Percentiles rank a stretch among this genome's conserved stretches.
phyloP scores from a whole-genome alignment of 1,140 invertebrate species.

The Drosophila sechellia region DNA sequence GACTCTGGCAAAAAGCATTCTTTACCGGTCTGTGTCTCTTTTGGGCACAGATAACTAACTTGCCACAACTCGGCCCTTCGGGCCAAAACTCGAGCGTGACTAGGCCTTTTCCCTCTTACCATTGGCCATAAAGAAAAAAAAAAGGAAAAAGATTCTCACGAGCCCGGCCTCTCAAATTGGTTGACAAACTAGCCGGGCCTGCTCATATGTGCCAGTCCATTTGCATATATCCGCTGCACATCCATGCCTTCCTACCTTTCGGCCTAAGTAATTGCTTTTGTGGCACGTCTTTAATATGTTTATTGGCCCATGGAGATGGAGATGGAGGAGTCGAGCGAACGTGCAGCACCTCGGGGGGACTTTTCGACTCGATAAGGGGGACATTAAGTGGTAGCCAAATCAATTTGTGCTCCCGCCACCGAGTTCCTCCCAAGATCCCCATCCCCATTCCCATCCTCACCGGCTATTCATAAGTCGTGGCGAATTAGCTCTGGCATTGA shows the following conservation, averaged over 20 bases:
- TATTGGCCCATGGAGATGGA: constrained; percentile 37
- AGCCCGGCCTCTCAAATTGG: constrained; percentile 67
- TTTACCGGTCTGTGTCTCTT: constrained; percentile 21
- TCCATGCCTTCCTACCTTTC: constrained; percentile 22
- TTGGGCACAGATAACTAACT: constrained; percentile 45
- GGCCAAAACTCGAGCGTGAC: constrained; percentile 72
- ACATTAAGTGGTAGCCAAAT: constrained; percentile 77
- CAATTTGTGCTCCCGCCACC: constrained; percentile 43
- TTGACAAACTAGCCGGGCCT: constrained; percentile 70
- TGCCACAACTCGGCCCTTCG: constrained; percentile 31
- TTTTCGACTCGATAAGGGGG: constrained; percentile 37
- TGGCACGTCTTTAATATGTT: constrained; percentile 61
- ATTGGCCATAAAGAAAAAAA: constrained; percentile 38
- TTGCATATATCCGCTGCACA: constrained; percentile 35
- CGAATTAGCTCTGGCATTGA: constrained; percentile 55
- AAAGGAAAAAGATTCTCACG: constrained; percentile 66
- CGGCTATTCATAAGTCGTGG: constrained; percentile 22
- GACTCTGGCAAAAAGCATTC: constrained; percentile 41
- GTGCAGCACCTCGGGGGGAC: constrained; percentile 59
- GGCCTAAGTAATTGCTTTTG: constrained; percentile 55
- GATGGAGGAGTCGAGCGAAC: constrained; percentile 28
- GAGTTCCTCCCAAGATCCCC: constrained; percentile 16
- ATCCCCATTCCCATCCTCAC: background rate
- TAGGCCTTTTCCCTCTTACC: constrained; percentile 44
- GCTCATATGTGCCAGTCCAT: constrained; percentile 54